Evolutionary conservation across 2,797 vertebrate genomes (phyloP).

Genomic region (Coregonus suidteri): DNA sequence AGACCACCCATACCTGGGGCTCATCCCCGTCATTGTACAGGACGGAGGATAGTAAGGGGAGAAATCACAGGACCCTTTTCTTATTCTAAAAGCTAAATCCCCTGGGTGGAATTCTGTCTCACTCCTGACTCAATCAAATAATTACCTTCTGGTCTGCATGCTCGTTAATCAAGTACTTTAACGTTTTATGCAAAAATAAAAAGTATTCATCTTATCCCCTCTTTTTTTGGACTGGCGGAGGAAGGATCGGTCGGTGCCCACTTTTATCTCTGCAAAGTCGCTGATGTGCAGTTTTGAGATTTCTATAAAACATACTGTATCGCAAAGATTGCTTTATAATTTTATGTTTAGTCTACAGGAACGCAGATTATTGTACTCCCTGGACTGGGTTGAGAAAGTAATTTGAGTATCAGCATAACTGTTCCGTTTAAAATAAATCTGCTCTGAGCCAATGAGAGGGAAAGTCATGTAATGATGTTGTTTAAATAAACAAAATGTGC

Average conservation of each 20-base stretch:
- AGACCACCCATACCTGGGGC: conserved; percentile 82
- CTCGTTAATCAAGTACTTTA: conserved; percentile 79
- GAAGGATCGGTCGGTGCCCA: conserved; percentile 26
- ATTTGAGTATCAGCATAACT: conserved; percentile 73
- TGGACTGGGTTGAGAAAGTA: conserved; percentile 52
- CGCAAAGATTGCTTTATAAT: conserved; percentile 79
- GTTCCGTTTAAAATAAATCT: conserved; percentile 74
- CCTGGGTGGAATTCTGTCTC: conserved; percentile 74
- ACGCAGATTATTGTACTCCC: conserved; percentile 75
- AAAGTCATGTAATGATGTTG: conserved; percentile 59
- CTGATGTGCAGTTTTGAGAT: conserved; percentile 74
- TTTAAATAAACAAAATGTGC: conserved; percentile 70
- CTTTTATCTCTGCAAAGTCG: conserved; percentile 79
- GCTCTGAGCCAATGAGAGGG: conserved; percentile 51
- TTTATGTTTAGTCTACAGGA: conserved; percentile 84
- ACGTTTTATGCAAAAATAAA: conserved; percentile 71
- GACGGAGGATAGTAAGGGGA: conserved; percentile 35
- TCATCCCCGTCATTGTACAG: conserved; percentile 73
- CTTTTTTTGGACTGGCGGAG: conserved; percentile 59
- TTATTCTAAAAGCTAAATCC: conserved; percentile 72
- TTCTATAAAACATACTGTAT: conserved; percentile 71
- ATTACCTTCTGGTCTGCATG: conserved; percentile 76
- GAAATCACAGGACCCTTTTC: conserved; percentile 64
- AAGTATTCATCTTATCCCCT: conserved; percentile 67
- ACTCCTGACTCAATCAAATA: conserved; percentile 79